A percentile compares a stretch with the other conserved stretches of the same genome.
These are phyloP conservation scores for Spizella passerina DNA, from an alignment of 2,797 vertebrate genomes.

Conservation along the genomic window DNA sequence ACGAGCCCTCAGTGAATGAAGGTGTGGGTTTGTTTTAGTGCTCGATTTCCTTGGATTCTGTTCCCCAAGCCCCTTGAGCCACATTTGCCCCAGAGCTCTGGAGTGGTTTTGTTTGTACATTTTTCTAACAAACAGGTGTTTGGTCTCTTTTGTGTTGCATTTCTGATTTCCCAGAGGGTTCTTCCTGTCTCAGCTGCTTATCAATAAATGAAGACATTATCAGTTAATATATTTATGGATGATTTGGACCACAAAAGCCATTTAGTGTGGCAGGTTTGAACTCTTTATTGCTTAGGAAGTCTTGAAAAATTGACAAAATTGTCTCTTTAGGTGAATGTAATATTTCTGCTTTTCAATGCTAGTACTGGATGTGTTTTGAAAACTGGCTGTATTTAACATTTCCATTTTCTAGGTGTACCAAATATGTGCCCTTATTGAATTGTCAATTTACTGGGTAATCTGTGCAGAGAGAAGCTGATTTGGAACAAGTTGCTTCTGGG, in stretches of 20 bases:
- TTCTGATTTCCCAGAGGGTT: background rate
- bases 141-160: background rate
- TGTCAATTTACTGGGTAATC: background rate
- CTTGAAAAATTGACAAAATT: background rate
- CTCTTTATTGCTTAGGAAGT: background rate
- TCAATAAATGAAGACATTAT: background rate
- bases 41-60: background rate
- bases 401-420: background rate
- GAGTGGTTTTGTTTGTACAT: background rate
- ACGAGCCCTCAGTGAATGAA: background rate
- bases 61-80: background rate
- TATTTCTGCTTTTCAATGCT: background rate
- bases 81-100: background rate
- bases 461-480: background rate
- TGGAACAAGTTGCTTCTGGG: background rate
- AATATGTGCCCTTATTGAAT: background rate
- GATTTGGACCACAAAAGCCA: background rate
- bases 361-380: background rate
- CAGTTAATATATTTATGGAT: background rate
- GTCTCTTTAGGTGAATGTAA: background rate
- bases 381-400: background rate
- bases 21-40: background rate
- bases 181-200: background rate
- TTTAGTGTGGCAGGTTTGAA: background rate
- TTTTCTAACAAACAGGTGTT: background rate